Evolutionary conservation across 2,888 invertebrate genomes (phyloP), one percentile per base, ranked within the genome.

Genomic region (Lasioglossum morio): DNA sequence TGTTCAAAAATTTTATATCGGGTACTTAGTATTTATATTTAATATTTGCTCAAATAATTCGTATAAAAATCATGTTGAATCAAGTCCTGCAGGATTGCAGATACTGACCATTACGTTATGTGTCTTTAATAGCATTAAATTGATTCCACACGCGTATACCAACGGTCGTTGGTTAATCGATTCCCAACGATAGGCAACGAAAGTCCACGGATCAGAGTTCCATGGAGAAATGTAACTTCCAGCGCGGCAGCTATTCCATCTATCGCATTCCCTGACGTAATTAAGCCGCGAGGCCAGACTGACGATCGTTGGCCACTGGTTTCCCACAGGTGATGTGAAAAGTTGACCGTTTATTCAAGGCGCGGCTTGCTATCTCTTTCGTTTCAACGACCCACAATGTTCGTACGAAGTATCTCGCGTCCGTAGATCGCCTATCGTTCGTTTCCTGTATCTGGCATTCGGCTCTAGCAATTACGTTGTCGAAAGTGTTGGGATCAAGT

Each of bases 311-410:
- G 77, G 84, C 73, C 82, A 34, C 75, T 16, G n/a, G 63, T 85
- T 85, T 85, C 85, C 85, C 85, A 85, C 85, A 80, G 72, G 27
- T 70, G 48, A 69, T 30, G 74, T 72, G 80, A 80, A 84, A 77
- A 77, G 69, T 37, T 46, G n/a, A 30, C 48, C 75, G 70, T 70
- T 63, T 60, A 79, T 76, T 80, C 73, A 77, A 43, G 85, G 85
- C 23, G 85, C 73, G 85, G 84, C 73, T 77, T 83, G 77, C 84
- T 85, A 84, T 85, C 77, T 80, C 70, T 77, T 53, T 74, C 53
- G 23, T 74, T 63, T 74, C 23, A 70, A 74, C 84, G 66, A 79
- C 72, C 63, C n/a, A 27, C 40, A 30, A 81, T 40, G 19, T 23
- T 27, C 43, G 46, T 34, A 70, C 48, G 12, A 72, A 72, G 53